Conservation (phyloP, 1,140 invertebrate genomes). For the Drosophila miranda region DNA sequence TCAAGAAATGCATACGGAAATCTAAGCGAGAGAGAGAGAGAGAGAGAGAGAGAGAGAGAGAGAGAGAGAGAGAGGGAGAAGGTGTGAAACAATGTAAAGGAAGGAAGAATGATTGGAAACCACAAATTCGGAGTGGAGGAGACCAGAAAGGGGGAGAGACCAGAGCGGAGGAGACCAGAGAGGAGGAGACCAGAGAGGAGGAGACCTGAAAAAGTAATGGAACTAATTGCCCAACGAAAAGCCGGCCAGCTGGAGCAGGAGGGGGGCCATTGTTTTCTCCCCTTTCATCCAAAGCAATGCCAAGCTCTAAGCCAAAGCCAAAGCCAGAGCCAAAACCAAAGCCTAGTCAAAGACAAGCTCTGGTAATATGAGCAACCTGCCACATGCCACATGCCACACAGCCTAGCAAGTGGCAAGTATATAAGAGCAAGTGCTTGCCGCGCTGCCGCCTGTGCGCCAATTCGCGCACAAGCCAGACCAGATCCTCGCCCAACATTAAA, state of each 20-base stretch:
- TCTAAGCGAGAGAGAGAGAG: neutral
- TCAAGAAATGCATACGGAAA: slow-evolving; percentile 70
- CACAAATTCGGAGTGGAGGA: slow-evolving; percentile 23
- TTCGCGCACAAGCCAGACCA: slow-evolving; percentile 22
- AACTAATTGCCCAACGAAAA: slow-evolving; percentile 76
- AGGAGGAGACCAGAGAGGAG: neutral
- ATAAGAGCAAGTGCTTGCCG: slow-evolving; percentile 74
- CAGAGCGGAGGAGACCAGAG: no score
- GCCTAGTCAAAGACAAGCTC: slow-evolving; percentile 64
- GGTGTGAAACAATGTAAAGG: slow-evolving; percentile 6
- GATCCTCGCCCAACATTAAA: slow-evolving; percentile 20
- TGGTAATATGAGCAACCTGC: slow-evolving; percentile 65
- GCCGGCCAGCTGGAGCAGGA: slow-evolving; percentile 48
- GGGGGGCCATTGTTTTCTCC: slow-evolving; percentile 46
- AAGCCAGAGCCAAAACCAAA: slow-evolving; percentile 51
- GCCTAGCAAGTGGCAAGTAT: slow-evolving; percentile 38
- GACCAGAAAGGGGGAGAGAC: neutral
- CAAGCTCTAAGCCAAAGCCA: slow-evolving; percentile 57
- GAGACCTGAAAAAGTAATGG: slow-evolving; percentile 68
- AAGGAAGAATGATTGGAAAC: slow-evolving; percentile 26
- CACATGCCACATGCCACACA: slow-evolving; percentile 4
- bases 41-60: slow-evolving; percentile 42
- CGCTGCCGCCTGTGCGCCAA: slow-evolving; percentile 67
- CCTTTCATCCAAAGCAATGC: slow-evolving; percentile 49
- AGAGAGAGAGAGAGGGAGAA: slow-evolving; percentile 25